phyloP scores from a whole-genome alignment of 2,113 vertebrate genomes.

The Chionomys nivalis region DNA sequence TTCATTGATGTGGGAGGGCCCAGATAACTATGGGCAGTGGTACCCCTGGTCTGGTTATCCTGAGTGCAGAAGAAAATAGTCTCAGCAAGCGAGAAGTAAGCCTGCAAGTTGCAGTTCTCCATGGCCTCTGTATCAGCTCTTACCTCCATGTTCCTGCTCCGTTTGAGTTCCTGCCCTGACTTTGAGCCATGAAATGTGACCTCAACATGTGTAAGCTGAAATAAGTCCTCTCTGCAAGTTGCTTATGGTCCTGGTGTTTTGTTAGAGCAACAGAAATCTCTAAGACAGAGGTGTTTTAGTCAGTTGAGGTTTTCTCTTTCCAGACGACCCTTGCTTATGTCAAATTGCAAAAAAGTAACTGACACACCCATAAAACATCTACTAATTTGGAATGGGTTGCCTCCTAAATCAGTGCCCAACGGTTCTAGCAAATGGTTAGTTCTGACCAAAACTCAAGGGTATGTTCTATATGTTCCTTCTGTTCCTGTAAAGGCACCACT shows the following conservation, averaged over 20 bases:
- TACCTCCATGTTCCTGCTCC: not conserved
- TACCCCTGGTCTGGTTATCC: not conserved
- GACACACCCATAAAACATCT: not conserved
- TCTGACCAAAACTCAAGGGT: not conserved
- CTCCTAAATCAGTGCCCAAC: not conserved
- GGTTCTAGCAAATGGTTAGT: conserved; percentile 30
- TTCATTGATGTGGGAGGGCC: not conserved
- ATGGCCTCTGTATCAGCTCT: not conserved
- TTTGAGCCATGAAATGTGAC: not conserved
- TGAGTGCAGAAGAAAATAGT: not conserved
- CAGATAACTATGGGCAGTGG: not conserved
- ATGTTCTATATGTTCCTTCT: not conserved
- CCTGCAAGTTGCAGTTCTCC: not conserved
- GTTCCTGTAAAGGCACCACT: not conserved
- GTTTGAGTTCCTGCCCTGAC: not conserved
- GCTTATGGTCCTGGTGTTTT: not conserved
- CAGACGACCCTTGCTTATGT: not conserved
- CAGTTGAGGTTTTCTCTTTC: not conserved
- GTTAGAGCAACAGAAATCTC: not conserved
- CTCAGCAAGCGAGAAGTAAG: not conserved
- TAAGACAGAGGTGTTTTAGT: not conserved
- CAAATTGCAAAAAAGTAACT: not conserved
- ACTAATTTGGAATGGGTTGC: conserved; percentile 11
- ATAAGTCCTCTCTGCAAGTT: not conserved
- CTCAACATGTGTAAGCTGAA: not conserved